These are phyloP conservation scores for Lottia scabra DNA, from an alignment of 2,888 invertebrate species.

Conservation along the genomic window DNA sequence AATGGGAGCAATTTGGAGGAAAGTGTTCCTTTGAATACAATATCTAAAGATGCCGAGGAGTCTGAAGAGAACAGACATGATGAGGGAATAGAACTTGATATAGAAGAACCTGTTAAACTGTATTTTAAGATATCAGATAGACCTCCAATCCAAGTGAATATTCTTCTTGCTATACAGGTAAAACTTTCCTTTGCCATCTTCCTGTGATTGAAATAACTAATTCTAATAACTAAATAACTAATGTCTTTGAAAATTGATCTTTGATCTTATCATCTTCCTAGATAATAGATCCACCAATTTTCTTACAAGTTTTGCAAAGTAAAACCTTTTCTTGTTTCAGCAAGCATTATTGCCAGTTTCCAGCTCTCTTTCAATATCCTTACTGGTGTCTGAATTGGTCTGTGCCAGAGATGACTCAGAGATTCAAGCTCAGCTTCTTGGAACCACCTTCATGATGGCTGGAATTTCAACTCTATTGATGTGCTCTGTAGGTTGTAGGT, in stretches of 20 bases:
- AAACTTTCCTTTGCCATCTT: too few species aligned
- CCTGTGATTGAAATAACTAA: too few species aligned
- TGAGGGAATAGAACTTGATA: neutral
- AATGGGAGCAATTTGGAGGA: neutral
- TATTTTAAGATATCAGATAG: neutral
- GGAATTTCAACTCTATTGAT: neutral
- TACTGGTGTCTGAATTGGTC: neutral
- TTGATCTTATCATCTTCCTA: too few species aligned
- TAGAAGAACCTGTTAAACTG: neutral
- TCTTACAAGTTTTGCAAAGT: neutral
- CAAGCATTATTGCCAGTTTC: neutral
- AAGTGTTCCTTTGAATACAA: neutral
- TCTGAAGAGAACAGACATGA: neutral
- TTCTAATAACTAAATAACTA: too few species aligned
- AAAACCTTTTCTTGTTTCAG: neutral
- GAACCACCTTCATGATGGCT: neutral
- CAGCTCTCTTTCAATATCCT: neutral
- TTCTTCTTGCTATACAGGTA: neutral
- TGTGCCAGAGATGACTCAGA: neutral
- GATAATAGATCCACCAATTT: too few species aligned
- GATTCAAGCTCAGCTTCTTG: neutral
- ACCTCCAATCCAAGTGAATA: neutral
- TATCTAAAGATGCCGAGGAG: neutral
- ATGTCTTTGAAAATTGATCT: too few species aligned
- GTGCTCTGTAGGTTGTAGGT: neutral